Conservation (phyloP, 92 coral and sea anemone genomes). For the Phymanthus crucifer region DNA sequence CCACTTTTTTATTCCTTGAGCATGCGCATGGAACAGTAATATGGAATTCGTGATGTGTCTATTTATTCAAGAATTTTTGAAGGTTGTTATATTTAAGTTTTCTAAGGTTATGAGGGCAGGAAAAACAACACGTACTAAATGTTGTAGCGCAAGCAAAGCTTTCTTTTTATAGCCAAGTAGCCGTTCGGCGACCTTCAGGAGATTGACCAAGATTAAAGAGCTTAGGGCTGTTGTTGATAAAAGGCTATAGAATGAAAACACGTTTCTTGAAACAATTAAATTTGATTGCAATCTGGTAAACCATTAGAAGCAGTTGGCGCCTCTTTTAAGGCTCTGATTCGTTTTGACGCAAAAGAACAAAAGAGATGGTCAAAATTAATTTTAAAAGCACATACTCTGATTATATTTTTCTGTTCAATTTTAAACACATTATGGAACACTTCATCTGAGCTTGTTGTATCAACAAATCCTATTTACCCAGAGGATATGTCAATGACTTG, state of each 20-base stretch:
- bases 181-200: neutral
- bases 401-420: neutral
- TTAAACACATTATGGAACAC: neutral
- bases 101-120: conserved; percentile 3
- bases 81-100: neutral
- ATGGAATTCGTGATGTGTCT: too few relatives aligned
- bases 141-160: neutral
- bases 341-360: neutral
- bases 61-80: neutral
- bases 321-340: neutral
- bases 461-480: neutral
- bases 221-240: neutral
- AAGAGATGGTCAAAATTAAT: neutral
- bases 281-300: neutral
- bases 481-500: neutral
- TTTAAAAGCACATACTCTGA: neutral
- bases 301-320: neutral
- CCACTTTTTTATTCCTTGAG: too few relatives aligned
- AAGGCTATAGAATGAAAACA: neutral
- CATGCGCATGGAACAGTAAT: too few relatives aligned
- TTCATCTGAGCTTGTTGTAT: neutral
- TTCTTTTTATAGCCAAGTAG: neutral
- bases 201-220: neutral
- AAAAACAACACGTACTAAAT: neutral
- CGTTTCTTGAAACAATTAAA: neutral